phyloP scores from a whole-genome alignment of 1,140 invertebrate genomes.

The Teleogryllus occipitalis region DNA sequence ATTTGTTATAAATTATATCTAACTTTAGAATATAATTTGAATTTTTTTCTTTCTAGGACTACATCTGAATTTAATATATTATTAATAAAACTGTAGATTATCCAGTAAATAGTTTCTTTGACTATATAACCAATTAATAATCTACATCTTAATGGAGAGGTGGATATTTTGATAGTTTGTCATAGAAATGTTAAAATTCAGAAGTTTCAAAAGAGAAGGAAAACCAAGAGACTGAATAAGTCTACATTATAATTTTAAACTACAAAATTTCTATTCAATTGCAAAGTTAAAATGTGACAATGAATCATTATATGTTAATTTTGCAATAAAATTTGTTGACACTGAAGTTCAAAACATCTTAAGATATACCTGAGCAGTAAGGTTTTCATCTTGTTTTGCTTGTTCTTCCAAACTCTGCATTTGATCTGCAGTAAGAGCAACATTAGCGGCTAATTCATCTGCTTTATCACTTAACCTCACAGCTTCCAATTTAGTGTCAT shows the following conservation, averaged over 20 bases:
- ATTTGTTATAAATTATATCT: too few species aligned
- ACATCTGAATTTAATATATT: too few species aligned
- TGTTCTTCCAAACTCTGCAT: conserved; percentile 64
- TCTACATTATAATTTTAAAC: too few species aligned
- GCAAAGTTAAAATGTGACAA: background rate
- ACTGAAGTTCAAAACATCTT: background rate
- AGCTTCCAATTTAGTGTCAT: conserved; percentile 65
- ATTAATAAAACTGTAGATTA: too few species aligned
- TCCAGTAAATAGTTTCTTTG: too few species aligned
- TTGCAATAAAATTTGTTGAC: background rate
- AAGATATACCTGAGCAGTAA: conserved; percentile 56
- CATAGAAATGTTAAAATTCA: background rate
- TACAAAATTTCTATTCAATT: background rate
- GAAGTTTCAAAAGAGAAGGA: too few species aligned
- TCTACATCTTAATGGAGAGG: too few species aligned
- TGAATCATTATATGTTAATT: background rate
- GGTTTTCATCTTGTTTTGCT: conserved; percentile 60
- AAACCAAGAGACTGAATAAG: too few species aligned
- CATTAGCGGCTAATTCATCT: conserved; percentile 57
- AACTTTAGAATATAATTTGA: too few species aligned
- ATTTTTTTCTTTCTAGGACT: too few species aligned
- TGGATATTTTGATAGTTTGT: background rate
- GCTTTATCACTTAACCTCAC: conserved; percentile 66
- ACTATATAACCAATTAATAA: too few species aligned
- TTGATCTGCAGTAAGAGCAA: conserved; percentile 59